Evolutionary conservation across 1,140 invertebrate genomes (phyloP).

Genomic region (Drosophila parabipectinata): DNA sequence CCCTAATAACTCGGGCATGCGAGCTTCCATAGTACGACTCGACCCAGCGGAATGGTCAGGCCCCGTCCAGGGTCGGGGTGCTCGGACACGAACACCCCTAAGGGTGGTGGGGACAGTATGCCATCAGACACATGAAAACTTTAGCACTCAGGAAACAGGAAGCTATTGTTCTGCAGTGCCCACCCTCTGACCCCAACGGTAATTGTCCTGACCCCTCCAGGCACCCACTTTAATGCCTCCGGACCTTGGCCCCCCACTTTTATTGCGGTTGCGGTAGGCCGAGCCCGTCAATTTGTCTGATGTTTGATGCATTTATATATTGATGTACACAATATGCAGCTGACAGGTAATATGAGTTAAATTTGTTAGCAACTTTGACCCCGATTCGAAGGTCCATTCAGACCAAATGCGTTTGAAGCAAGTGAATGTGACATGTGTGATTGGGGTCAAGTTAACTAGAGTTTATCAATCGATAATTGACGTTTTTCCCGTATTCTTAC

Average conservation of each 20-base stretch:
- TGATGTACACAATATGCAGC: conserved; percentile 24
- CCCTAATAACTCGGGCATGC: conserved; percentile 25
- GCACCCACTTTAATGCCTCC: conserved; percentile 1
- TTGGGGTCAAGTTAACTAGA: conserved; percentile 29
- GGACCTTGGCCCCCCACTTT: conserved; percentile 6
- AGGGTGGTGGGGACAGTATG: neutral
- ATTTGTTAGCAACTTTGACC: conserved; percentile 46
- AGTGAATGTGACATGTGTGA: conserved; percentile 26
- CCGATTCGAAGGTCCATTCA: conserved; percentile 15
- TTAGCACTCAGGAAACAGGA: conserved; percentile 65
- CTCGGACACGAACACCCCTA: neutral
- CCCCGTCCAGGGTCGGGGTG: neutral
- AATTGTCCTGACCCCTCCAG: conserved; percentile 40
- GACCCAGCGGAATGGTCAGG: neutral
- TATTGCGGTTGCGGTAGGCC: conserved; percentile 45
- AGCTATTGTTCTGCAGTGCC: conserved; percentile 62
- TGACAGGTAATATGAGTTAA: conserved; percentile 48
- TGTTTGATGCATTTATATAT: conserved; percentile 44
- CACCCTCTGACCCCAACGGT: conserved; percentile 46
- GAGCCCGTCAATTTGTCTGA: conserved; percentile 44
- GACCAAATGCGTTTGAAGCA: conserved; percentile 11
- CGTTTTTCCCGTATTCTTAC: neutral
- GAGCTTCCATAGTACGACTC: conserved; percentile 19
- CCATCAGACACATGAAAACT: conserved; percentile 56
- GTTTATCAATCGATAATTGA: neutral